These are phyloP conservation scores for Agelaius phoeniceus DNA, from an alignment of 2,113 vertebrate genomes.

Conservation along the genomic window DNA sequence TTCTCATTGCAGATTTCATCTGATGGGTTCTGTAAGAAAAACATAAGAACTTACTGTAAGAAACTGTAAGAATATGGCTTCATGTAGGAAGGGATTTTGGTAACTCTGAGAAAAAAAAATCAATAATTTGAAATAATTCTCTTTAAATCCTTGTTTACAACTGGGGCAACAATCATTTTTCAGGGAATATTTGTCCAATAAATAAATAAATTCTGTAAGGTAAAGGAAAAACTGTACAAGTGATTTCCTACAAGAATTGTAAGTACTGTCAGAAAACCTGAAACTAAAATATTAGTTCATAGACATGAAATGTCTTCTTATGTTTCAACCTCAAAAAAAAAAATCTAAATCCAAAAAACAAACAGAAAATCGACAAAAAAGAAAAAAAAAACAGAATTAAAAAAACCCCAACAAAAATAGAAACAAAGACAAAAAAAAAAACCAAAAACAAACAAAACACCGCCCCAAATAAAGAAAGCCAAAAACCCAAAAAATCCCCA, in stretches of 20 bases:
- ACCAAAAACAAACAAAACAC: background rate
- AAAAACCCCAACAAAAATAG: background rate
- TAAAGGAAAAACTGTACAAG: background rate
- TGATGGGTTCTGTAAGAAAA: background rate
- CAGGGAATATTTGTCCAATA: background rate
- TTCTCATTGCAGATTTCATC: background rate
- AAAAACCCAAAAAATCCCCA: background rate
- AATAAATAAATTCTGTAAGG: background rate
- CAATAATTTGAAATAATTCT: background rate
- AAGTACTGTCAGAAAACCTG: background rate
- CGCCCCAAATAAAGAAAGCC: no score
- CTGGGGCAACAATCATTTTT: background rate
- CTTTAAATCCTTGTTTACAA: background rate
- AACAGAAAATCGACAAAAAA: accelerated
- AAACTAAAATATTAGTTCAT: background rate
- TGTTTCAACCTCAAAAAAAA: background rate
- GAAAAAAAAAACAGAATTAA: background rate
- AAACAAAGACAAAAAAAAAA: no score
- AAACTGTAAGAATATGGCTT: background rate
- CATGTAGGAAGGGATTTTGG: background rate
- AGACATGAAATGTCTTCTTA: background rate
- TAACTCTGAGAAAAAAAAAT: background rate
- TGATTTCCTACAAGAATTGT: background rate
- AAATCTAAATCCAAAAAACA: accelerated
- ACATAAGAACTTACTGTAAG: no score